These are phyloP conservation scores for Drosophila niveifrons DNA, from an alignment of 2,888 invertebrate species.

Conservation along the genomic window DNA sequence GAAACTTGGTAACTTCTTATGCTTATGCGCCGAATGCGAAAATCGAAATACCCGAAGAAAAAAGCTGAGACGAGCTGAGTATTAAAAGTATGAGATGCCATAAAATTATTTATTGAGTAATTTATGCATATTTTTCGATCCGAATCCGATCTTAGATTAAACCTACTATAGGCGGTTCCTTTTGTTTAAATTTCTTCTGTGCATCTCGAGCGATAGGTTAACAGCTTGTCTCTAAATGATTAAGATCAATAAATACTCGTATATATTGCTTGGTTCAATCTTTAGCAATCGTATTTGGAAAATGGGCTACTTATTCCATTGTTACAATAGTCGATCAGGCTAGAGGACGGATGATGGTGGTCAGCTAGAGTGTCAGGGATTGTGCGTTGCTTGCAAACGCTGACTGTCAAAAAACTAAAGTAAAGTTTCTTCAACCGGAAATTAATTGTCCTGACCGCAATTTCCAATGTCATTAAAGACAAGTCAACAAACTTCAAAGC, in stretches of 20 bases:
- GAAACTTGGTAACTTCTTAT: conserved; percentile 24
- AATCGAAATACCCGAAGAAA: conserved; percentile 12
- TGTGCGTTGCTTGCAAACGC: neutral
- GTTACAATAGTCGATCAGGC: neutral
- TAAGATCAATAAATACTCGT: too few species aligned
- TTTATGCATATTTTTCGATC: too few species aligned
- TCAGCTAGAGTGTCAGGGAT: neutral
- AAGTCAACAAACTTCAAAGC: conserved; percentile 77
- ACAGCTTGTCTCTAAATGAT: too few species aligned
- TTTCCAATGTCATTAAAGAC: conserved; percentile 79
- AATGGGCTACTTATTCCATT: neutral
- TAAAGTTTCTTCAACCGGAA: conserved; percentile 77
- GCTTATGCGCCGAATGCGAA: neutral
- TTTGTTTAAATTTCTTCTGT: too few species aligned
- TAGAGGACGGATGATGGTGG: neutral
- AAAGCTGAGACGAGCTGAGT: too few species aligned
- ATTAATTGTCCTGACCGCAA: conserved; percentile 83
- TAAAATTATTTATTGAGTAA: too few species aligned
- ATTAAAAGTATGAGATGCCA: too few species aligned
- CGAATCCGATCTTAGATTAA: too few species aligned
- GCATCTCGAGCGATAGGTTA: neutral
- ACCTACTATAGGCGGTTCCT: too few species aligned
- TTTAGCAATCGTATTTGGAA: too few species aligned
- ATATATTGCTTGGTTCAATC: too few species aligned
- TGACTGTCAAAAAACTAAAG: conserved; percentile 66